Percentiles rank a stretch among this genome's conserved stretches.
Conservation (phyloP, 2,113 vertebrate species). For the Pholis gunnellus region DNA sequence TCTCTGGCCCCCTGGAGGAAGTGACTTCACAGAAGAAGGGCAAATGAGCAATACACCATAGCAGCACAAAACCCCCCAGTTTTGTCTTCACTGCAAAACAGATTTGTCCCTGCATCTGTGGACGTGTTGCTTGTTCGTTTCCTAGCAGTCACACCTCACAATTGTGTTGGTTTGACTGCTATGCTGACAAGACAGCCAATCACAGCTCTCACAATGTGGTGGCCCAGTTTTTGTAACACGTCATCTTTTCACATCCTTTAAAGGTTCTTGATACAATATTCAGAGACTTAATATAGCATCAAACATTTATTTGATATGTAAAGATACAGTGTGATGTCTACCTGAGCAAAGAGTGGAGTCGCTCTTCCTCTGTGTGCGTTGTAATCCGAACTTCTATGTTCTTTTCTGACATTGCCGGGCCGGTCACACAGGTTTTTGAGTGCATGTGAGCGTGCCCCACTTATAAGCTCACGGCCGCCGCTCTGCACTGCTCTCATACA, state of each 20-base stretch:
- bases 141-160: slow-evolving; percentile 34
- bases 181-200: slow-evolving; percentile 27
- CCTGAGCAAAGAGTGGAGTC: background rate
- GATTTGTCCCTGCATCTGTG: slow-evolving; percentile 24
- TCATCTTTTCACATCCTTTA: slow-evolving; percentile 9
- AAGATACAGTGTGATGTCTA: background rate
- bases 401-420: background rate
- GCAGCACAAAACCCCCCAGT: slow-evolving; percentile 74
- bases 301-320: background rate
- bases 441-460: background rate
- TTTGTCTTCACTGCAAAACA: slow-evolving; percentile 61
- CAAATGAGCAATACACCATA: slow-evolving; percentile 41
- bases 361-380: background rate
- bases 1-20: slow-evolving; percentile 67
- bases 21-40: slow-evolving; percentile 80
- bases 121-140: slow-evolving; percentile 41
- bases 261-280: background rate
- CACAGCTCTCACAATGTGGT: slow-evolving; percentile 28
- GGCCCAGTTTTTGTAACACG: slow-evolving; percentile 26
- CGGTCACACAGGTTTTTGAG: background rate
- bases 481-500: background rate
- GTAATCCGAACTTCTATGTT: background rate
- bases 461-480: background rate
- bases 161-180: slow-evolving; percentile 24
- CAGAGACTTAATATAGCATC: background rate